Percentiles rank a stretch among this genome's conserved stretches.
Conservation (phyloP, 2,888 invertebrate genomes). For the Melangyna quadrimaculata region DNA sequence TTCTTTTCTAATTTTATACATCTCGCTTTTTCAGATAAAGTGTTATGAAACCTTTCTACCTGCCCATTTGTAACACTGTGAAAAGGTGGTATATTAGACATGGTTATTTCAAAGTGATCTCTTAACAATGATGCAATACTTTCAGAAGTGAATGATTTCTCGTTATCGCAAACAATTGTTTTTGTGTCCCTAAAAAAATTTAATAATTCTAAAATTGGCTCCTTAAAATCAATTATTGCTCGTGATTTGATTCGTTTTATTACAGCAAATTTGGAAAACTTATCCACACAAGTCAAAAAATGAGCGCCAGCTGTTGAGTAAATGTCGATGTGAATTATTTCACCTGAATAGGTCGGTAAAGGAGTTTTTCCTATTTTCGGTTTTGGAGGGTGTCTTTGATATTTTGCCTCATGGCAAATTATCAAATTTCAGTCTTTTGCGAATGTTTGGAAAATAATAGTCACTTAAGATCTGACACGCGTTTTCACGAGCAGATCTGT, state of each 20-base stretch:
- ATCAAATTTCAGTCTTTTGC: slow-evolving; percentile 13
- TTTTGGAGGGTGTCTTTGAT: slow-evolving; percentile 17
- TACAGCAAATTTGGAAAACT: slow-evolving; percentile 33
- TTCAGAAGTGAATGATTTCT: not conserved
- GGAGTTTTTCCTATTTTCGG: slow-evolving; percentile 21
- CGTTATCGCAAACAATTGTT: slow-evolving; percentile 40
- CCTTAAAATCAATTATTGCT: slow-evolving; percentile 11
- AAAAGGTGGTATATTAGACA: slow-evolving; percentile 38
- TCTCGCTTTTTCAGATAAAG: slow-evolving; percentile 34
- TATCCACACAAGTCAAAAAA: slow-evolving; percentile 38
- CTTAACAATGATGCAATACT: slow-evolving; percentile 35
- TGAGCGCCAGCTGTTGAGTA: slow-evolving; percentile 31
- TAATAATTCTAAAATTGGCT: slow-evolving; percentile 18
- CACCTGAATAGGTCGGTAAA: slow-evolving; percentile 3
- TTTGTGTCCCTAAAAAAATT: slow-evolving; percentile 27
- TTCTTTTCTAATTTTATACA: slow-evolving; percentile 29
- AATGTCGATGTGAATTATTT: slow-evolving; percentile 36
- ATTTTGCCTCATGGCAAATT: slow-evolving; percentile 16
- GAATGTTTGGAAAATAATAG: slow-evolving; percentile 11
- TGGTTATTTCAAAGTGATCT: slow-evolving; percentile 24
- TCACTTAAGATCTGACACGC: not conserved
- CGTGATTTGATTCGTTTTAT: slow-evolving; percentile 28
- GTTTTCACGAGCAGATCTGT: slow-evolving; percentile 22
- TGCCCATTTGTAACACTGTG: slow-evolving; percentile 45
- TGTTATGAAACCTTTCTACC: slow-evolving; percentile 51